Conservation (phyloP, 2,888 invertebrate species). For the Deilephila porcellus region DNA sequence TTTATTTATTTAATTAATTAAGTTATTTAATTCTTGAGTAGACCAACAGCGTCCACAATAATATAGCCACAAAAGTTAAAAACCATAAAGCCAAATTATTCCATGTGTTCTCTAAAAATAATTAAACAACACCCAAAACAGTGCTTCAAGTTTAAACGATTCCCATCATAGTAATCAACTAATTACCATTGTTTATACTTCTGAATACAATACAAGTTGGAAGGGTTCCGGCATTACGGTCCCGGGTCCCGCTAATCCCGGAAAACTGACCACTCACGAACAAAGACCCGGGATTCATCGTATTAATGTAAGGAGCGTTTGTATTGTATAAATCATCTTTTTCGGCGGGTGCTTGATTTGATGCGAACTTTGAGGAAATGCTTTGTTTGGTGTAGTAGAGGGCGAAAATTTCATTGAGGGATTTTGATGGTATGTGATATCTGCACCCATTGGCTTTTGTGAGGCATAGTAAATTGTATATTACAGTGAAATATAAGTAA, state of each 20-base stretch:
- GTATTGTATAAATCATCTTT: constrained; percentile 27
- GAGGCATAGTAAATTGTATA: too few relatives aligned
- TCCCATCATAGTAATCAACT: constrained; percentile 24
- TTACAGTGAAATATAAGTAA: too few relatives aligned
- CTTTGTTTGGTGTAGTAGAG: too few relatives aligned
- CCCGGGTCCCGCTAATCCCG: constrained; percentile 30
- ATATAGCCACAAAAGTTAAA: too few relatives aligned
- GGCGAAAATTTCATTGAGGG: too few relatives aligned
- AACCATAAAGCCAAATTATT: too few relatives aligned
- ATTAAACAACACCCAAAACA: constrained; percentile 9
- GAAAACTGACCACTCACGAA: constrained; percentile 27
- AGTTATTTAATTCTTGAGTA: too few relatives aligned
- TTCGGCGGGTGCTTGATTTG: constrained; percentile 34
- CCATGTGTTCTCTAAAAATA: not conserved
- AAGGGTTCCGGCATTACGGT: constrained; percentile 26
- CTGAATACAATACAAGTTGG: constrained; percentile 23
- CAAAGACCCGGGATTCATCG: constrained; percentile 37
- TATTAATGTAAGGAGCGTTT: constrained; percentile 43
- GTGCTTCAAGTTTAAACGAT: constrained; percentile 17
- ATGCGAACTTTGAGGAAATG: not conserved
- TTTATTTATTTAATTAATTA: too few relatives aligned
- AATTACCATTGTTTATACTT: constrained; percentile 26
- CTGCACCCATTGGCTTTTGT: too few relatives aligned
- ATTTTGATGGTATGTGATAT: too few relatives aligned
- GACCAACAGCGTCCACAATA: too few relatives aligned